Conservation (phyloP, 2,888 invertebrate species). For the Diplolepis rosae region DNA sequence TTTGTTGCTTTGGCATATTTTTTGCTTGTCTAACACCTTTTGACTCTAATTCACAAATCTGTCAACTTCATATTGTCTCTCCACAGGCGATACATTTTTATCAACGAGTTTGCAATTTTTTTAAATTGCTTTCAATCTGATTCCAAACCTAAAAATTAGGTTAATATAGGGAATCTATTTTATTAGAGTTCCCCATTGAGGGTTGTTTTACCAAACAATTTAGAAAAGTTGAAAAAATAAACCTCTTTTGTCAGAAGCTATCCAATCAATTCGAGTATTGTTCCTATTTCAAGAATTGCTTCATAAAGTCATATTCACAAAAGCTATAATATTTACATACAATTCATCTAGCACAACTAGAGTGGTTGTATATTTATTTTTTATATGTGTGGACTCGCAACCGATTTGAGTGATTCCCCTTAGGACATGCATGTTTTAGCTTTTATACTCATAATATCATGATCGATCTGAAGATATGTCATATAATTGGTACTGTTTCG, state of each 20-base stretch:
- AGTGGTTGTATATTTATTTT: slow-evolving; percentile 17
- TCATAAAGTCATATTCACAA: background rate
- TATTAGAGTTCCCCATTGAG: background rate
- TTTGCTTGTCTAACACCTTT: background rate
- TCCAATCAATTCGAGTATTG: background rate
- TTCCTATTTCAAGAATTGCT: slow-evolving; percentile 15
- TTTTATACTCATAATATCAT: slow-evolving; percentile 1
- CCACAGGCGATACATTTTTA: too few relatives aligned
- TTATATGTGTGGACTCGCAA: background rate
- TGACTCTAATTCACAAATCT: too few relatives aligned
- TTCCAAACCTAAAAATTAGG: background rate
- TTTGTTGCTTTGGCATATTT: background rate
- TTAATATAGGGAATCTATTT: background rate
- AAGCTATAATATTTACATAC: slow-evolving; percentile 19
- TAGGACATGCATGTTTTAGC: slow-evolving; percentile 19
- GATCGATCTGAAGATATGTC: background rate
- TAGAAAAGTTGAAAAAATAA: slow-evolving; percentile 2
- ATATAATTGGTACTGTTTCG: background rate
- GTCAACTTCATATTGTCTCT: too few relatives aligned
- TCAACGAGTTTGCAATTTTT: too few relatives aligned
- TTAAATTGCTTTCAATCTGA: background rate
- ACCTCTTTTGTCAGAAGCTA: slow-evolving; percentile 7
- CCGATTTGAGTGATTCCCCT: slow-evolving; percentile 10
- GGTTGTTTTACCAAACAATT: background rate
- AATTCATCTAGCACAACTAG: background rate